A percentile compares a stretch with the other conserved stretches of the same genome.
phyloP scores from a whole-genome alignment of 2,888 invertebrate species.

The Tetropium fuscum region DNA sequence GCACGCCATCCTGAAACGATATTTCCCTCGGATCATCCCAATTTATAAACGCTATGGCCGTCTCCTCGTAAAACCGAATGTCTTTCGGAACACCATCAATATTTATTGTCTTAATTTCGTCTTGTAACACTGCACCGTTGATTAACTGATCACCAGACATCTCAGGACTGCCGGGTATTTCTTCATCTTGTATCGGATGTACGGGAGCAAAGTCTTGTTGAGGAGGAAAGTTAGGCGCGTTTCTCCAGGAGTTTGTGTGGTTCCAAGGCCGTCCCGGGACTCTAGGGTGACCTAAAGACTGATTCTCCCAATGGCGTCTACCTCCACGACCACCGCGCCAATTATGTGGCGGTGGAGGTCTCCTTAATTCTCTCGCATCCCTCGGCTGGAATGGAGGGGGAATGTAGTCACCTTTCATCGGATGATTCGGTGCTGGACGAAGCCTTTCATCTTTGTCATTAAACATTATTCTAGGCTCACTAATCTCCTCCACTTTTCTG shows the following conservation, averaged over 20 bases:
- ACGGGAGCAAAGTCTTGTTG: constrained; percentile 24
- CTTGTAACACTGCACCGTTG: constrained; percentile 67
- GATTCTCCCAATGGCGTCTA: constrained; percentile 63
- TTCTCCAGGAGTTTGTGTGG: constrained; percentile 29
- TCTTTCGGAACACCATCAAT: constrained; percentile 86
- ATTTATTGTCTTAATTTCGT: constrained; percentile 82
- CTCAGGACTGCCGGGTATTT: constrained; percentile 41
- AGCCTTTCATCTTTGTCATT: constrained; percentile 51
- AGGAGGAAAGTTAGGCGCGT: constrained; percentile 15
- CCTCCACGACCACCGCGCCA: constrained; percentile 48
- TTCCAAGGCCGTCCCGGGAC: constrained; percentile 33
- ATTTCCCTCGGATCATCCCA: constrained; percentile 90
- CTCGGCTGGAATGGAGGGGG: constrained; percentile 24
- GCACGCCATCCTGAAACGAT: constrained; percentile 82
- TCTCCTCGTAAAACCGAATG: constrained; percentile 88
- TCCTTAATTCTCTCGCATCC: constrained; percentile 29
- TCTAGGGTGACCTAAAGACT: constrained; percentile 23
- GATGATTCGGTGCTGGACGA: constrained; percentile 22
- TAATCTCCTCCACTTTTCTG: constrained; percentile 24
- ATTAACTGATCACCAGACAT: constrained; percentile 26
- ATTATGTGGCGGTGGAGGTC: constrained; percentile 28
- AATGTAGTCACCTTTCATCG: constrained; percentile 15
- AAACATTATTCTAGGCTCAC: constrained; percentile 45
- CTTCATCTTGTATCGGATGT: constrained; percentile 12
- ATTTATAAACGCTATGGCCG: constrained; percentile 85